These are phyloP conservation scores for Acleris holmiana DNA, from an alignment of 2,888 invertebrate species.

Conservation along the genomic window DNA sequence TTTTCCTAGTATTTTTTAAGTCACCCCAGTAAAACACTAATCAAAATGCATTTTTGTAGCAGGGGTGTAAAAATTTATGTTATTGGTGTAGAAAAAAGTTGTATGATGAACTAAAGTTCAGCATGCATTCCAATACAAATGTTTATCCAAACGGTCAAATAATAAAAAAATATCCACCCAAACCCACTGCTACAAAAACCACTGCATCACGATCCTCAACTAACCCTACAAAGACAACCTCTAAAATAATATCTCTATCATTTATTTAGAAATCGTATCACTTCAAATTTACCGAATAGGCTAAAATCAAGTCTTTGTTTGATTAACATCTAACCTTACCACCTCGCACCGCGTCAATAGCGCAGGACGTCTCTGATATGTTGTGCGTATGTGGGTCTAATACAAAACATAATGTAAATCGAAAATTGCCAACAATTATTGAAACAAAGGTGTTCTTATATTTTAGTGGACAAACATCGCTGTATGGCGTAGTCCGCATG, in stretches of 20 bases:
- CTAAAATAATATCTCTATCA: conserved; percentile 37
- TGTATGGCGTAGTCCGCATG: no score
- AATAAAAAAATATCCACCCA: background rate
- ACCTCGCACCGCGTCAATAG: conserved; percentile 54
- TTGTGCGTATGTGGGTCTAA: conserved; percentile 42
- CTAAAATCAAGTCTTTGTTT: conserved; percentile 63
- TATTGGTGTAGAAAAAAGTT: background rate
- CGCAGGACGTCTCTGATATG: conserved; percentile 60
- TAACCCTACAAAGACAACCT: conserved; percentile 30
- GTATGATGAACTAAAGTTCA: background rate
- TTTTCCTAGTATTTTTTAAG: conserved; percentile 21
- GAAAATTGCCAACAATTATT: background rate
- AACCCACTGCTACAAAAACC: conserved; percentile 25
- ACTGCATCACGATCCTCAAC: conserved; percentile 9
- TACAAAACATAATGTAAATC: background rate
- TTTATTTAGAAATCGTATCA: conserved; percentile 62
- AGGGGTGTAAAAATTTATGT: conserved; percentile 11
- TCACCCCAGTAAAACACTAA: conserved; percentile 32
- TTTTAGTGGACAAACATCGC: no score
- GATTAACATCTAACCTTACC: conserved; percentile 49
- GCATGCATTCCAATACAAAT: background rate
- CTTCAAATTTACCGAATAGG: conserved; percentile 59
- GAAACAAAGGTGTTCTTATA: no score
- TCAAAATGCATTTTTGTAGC: conserved; percentile 22
- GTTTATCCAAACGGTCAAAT: background rate